Base-by-base conservation (phyloP, 1,140 invertebrate species). In the Venturia canescens region DNA sequence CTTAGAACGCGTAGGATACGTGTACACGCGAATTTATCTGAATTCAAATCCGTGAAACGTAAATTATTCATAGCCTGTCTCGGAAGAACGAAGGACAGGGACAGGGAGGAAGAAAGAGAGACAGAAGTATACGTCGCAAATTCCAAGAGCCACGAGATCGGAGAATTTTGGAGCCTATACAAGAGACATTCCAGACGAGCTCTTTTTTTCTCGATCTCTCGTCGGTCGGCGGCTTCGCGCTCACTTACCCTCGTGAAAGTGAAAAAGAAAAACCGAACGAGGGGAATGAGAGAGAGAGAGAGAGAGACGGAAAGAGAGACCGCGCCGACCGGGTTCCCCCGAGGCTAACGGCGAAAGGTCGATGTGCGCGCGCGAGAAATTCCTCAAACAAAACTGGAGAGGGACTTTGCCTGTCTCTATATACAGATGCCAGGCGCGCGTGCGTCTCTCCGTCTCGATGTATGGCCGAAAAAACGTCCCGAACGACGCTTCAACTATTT, bases 1-100 rank as follows among this genome's bases (percentile, higher is more conserved):
- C 38, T 44, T 44, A 66, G 60, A 48, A 74, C 9, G n/a, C 50
- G 50, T 21, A 44, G 38, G 3, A n/a, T 7, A 44, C 66, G 48
- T 7, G 23, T 31, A 69, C 34, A 50, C 74, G 48, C 78, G 81
- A 84, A 87, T 87, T 84, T 87, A 85, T 86, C 86, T 84, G 82
- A 85, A 87, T 86, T 82, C 81, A 44, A 81, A 57, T 70, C 21
- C 29, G 29, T 38, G 53, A 76, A 81, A 66, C 53, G 83, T 85
- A 85, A 86, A 87, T 86, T 86, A 87, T 87, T 87, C 86, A 87
- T 86, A 83, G 77, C 23, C 29, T 69, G 66, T 29, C 27, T 21
- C 70, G 38, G 21, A 57, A 57, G 53, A 23, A 72, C 38, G 38
- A 21, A 21, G 44, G 21, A n/a, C n/a, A n/a, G 27, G 11, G 23